Conservation (phyloP, 1,140 invertebrate genomes). For the Acromyrmex charruanus region DNA sequence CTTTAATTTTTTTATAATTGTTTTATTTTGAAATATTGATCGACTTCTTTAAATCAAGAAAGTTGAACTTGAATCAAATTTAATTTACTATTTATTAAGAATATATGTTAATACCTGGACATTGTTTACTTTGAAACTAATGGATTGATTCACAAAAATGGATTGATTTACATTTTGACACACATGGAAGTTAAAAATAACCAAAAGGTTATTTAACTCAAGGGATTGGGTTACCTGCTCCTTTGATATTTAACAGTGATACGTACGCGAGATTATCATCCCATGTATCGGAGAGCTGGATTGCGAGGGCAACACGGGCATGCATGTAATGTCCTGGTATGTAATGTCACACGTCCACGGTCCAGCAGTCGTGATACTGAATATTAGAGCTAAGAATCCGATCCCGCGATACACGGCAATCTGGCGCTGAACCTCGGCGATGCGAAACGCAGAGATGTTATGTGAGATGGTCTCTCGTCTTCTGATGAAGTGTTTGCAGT, state of each 20-base stretch:
- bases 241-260: not conserved
- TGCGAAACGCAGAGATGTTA: constrained; percentile 19
- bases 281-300: not conserved
- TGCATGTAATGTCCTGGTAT: constrained; percentile 2
- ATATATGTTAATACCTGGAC: no score
- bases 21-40: no score
- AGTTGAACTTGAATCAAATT: no score
- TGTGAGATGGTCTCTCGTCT: constrained; percentile 5
- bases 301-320: constrained; percentile 9
- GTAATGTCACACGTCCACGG: constrained; percentile 57
- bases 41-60: no score
- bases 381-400: constrained; percentile 35
- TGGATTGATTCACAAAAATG: no score
- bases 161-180: no score
- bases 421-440: not conserved
- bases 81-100: no score
- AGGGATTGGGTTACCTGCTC: no score
- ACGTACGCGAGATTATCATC: not conserved
- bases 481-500: not conserved
- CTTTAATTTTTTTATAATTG: no score
- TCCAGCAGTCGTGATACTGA: constrained; percentile 35
- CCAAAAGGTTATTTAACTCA: no score
- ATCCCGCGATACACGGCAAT: not conserved
- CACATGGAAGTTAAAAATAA: no score
- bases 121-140: no score